phyloP scores from a whole-genome alignment of 2,113 vertebrate genomes.

The Aleadryas rufinucha region DNA sequence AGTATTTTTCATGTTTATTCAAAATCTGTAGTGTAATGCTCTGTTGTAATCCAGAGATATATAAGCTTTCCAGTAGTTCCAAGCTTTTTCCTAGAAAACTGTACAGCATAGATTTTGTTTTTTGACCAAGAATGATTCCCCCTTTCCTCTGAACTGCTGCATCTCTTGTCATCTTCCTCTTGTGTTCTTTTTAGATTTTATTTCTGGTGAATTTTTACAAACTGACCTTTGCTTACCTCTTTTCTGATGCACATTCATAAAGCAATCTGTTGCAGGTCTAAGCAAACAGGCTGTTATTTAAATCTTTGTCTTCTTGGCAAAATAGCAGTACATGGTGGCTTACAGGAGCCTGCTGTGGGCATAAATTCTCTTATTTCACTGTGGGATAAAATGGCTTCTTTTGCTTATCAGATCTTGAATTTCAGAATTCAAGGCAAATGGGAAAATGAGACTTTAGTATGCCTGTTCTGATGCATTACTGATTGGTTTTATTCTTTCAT shows the following conservation, averaged over 20 bases:
- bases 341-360: not conserved
- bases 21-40: not conserved
- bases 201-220: not conserved
- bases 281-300: not conserved
- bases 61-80: not conserved
- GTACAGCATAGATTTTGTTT: not conserved
- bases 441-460: not conserved
- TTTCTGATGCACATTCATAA: not conserved
- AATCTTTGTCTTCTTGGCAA: not conserved
- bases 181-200: not conserved
- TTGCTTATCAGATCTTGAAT: not conserved
- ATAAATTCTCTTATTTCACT: not conserved
- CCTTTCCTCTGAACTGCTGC: not conserved
- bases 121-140: not conserved
- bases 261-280: not conserved
- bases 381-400: not conserved
- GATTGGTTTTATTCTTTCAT: not conserved
- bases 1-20: not conserved
- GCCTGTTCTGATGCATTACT: not conserved
- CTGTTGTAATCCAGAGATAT: not conserved
- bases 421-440: not conserved
- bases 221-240: not conserved
- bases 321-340: not conserved
- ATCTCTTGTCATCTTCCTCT: not conserved
- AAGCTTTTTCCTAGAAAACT: not conserved